Evolutionary conservation across 2,888 invertebrate genomes (phyloP).

Genomic region (Zaprionus obscuricornis): DNA sequence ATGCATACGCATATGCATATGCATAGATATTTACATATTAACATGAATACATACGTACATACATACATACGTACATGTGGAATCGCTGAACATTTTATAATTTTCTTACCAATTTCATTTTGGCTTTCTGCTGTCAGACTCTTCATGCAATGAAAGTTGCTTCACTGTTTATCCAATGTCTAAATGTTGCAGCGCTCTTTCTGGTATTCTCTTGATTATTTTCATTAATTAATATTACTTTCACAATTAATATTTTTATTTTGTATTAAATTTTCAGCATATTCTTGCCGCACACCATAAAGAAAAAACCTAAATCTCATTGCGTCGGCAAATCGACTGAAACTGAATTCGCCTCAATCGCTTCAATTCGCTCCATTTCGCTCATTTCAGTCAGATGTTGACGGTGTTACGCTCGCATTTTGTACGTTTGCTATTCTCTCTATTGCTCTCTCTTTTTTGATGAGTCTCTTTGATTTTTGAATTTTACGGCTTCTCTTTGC

Average conservation of each 20-base stretch:
- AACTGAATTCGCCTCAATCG: conserved; percentile 55
- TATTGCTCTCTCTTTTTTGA: conserved; percentile 17
- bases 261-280: conserved; percentile 32
- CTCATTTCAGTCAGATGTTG: conserved; percentile 52
- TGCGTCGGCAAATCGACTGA: conserved; percentile 61
- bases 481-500: conserved; percentile 31
- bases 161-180: not conserved
- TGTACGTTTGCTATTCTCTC: not conserved
- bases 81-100: conserved; percentile 36
- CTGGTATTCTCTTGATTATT: conserved; percentile 18
- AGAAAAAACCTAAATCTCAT: conserved; percentile 44
- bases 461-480: conserved; percentile 20
- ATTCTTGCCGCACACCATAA: conserved; percentile 31
- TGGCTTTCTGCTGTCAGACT: conserved; percentile 4
- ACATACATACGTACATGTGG: conserved; percentile 29
- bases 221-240: conserved; percentile 7
- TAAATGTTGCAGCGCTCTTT: conserved; percentile 3
- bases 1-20: conserved; percentile 20
- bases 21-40: conserved; percentile 12
- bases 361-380: conserved; percentile 19
- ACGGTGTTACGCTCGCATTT: conserved; percentile 32
- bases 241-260: conserved; percentile 31
- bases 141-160: not conserved
- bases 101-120: conserved; percentile 56
- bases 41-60: conserved; percentile 10